phyloP scores from a whole-genome alignment of 2,888 invertebrate genomes.

The Cartodere bifasciata region DNA sequence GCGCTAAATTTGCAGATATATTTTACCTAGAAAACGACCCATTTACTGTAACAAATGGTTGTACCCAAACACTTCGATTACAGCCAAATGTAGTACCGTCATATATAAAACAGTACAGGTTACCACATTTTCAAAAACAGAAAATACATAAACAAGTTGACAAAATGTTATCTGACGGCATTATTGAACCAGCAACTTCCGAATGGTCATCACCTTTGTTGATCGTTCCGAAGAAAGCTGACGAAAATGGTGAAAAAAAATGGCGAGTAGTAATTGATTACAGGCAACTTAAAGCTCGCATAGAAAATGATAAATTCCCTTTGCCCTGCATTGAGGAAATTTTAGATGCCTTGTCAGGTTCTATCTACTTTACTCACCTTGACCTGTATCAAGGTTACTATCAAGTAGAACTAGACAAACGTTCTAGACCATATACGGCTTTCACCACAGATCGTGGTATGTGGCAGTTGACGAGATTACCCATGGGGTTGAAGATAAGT shows the following conservation, averaged over 20 bases:
- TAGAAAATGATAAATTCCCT: slow-evolving; percentile 15
- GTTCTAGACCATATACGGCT: slow-evolving; percentile 17
- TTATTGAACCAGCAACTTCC: slow-evolving; percentile 17
- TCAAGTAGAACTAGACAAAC: slow-evolving; percentile 17
- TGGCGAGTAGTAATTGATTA: slow-evolving; percentile 12
- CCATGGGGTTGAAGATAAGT: slow-evolving; percentile 20
- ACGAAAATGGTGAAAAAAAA: slow-evolving; percentile 8
- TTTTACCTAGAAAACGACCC: slow-evolving; percentile 15
- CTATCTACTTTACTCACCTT: no score
- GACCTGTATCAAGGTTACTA: slow-evolving; percentile 19
- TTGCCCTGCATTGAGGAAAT: slow-evolving; percentile 19
- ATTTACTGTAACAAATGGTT: slow-evolving; percentile 16
- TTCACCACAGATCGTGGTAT: slow-evolving; percentile 19
- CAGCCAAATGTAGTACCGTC: slow-evolving; percentile 11
- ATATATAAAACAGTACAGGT: slow-evolving; percentile 16
- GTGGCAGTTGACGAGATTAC: slow-evolving; percentile 18
- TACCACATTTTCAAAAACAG: slow-evolving; percentile 16
- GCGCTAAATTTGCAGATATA: slow-evolving; percentile 14
- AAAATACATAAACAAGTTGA: slow-evolving; percentile 16
- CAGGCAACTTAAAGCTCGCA: slow-evolving; percentile 11
- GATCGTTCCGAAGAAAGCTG: slow-evolving; percentile 24
- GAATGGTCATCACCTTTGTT: slow-evolving; percentile 17
- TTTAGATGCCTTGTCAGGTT: slow-evolving; percentile 19
- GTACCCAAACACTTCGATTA: slow-evolving; percentile 15
- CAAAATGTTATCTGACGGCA: slow-evolving; percentile 16